phyloP scores from a whole-genome alignment of 2,113 vertebrate species.

The Mustela lutreola region DNA sequence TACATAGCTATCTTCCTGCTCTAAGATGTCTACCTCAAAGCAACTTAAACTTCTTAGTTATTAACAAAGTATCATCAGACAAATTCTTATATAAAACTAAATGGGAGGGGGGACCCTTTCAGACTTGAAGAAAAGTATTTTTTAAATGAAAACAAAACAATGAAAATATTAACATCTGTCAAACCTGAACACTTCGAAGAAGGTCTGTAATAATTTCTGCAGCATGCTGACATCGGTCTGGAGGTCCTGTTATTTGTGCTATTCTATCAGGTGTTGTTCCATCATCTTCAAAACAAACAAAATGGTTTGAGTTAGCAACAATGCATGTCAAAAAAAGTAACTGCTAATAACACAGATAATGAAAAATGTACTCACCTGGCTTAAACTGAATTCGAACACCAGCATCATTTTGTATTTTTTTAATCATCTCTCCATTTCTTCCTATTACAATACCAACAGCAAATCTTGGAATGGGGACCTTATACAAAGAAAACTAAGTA shows the following conservation, averaged over 20 bases:
- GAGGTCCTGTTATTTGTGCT: slow-evolving; percentile 98
- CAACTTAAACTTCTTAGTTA: background rate
- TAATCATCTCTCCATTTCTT: slow-evolving; percentile 99
- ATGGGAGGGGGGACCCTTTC: background rate
- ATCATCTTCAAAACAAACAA: slow-evolving; percentile 92
- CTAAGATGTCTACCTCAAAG: background rate
- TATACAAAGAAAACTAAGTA: background rate
- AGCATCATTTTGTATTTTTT: slow-evolving; percentile 99
- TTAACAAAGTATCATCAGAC: background rate
- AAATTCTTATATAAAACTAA: background rate
- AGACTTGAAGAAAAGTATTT: background rate
- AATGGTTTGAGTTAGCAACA: slow-evolving; percentile 17
- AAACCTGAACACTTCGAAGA: slow-evolving; percentile 96
- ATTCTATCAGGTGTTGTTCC: slow-evolving; percentile 98
- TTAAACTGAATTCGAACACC: slow-evolving; percentile 99
- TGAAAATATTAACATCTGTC: slow-evolving; percentile 45
- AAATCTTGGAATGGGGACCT: slow-evolving; percentile 99
- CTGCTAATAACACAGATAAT: background rate
- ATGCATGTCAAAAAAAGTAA: slow-evolving; percentile 9
- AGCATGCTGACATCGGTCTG: slow-evolving; percentile 97
- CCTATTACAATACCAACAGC: slow-evolving; percentile 99
- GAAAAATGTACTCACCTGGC: slow-evolving; percentile 90
- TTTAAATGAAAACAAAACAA: background rate
- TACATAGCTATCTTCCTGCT: background rate
- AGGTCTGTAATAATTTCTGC: slow-evolving; percentile 98